These are phyloP conservation scores for Erethizon dorsatum DNA, from an alignment of 2,797 vertebrate genomes.

Conservation along the genomic window DNA sequence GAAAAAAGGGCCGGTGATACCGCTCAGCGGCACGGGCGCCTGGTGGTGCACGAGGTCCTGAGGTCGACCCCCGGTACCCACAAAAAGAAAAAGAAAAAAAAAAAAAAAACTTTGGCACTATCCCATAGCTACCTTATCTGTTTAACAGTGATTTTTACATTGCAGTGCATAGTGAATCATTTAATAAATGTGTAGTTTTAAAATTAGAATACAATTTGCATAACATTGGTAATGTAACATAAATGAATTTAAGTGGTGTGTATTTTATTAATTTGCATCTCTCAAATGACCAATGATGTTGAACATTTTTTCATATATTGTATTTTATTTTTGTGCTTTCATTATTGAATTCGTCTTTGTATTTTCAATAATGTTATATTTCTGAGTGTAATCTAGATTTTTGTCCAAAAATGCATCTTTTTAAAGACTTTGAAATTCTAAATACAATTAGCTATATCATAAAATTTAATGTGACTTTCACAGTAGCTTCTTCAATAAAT, in stretches of 20 bases:
- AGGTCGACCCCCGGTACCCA: too few species aligned
- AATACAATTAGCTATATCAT: neutral
- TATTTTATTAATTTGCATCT: neutral
- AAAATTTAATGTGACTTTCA: constrained; percentile 49
- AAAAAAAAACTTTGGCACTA: neutral
- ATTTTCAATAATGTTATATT: neutral
- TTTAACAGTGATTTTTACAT: neutral
- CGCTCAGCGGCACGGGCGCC: too few species aligned
- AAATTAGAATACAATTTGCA: constrained; percentile 20
- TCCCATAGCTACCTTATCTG: neutral
- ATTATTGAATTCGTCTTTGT: neutral
- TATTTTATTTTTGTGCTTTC: constrained; percentile 40
- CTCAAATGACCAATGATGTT: too few species aligned
- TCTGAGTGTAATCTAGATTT: constrained; percentile 1
- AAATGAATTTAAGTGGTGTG: neutral
- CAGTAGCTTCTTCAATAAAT: neutral
- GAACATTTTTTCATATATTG: neutral
- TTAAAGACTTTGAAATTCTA: neutral
- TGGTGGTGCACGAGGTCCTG: too few species aligned
- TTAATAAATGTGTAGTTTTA: neutral
- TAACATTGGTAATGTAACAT: neutral
- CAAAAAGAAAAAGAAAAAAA: too few species aligned
- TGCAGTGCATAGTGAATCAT: neutral
- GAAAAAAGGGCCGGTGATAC: too few species aligned
- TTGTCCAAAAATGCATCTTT: neutral